Evolutionary conservation across 2,797 vertebrate species (phyloP), one percentile per base, ranked within the genome.

Genomic region (Sebastes diaconus): DNA sequence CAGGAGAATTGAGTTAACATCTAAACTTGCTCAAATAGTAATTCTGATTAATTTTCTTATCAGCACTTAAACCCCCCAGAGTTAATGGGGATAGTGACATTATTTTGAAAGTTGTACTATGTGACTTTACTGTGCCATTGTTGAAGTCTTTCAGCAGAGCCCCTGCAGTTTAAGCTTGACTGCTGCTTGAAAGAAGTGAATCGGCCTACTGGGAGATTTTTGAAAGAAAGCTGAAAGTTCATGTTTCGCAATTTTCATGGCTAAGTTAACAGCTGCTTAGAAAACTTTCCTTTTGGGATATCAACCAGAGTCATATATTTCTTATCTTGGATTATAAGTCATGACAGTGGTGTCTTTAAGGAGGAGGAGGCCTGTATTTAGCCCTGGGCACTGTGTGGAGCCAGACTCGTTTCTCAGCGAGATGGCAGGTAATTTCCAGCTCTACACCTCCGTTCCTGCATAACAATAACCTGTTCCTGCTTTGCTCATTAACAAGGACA

Each of bases 361-460:
- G 36, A 77, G 66, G 64, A 85, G 55, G 61, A 83, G 77, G 71
- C 52, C 61, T 84, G 81, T 63, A 73, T 84, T 84, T 82, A 75
- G 85, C 87, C 79, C 20, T 34, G 60, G 81, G 90, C 77, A 50
- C 73, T 50, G 36, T 75, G 79, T 46, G 52, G 65, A 87, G 72
- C 46, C 71, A 79, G 80, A 63, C 65, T 85, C 84, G 34, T 94
- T 90, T 87, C 84, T 93, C 87, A 92, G 20, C 60, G 61, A 8
- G 14, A 69, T 93, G 92, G 82, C 92, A 93, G 90, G 85, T 91
- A 34, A 94, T 94, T 94, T 94, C 88, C 92, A 81, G 29, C 60
- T 80, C 61, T 34, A 42, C 67, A 25, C 11, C 58, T 64, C 61
- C 25, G 12, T 79, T 81, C 76, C 83, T 80, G 69, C 68, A 88